phyloP scores from a whole-genome alignment of 2,797 vertebrate genomes.

The Chiloscyllium punctatum region DNA sequence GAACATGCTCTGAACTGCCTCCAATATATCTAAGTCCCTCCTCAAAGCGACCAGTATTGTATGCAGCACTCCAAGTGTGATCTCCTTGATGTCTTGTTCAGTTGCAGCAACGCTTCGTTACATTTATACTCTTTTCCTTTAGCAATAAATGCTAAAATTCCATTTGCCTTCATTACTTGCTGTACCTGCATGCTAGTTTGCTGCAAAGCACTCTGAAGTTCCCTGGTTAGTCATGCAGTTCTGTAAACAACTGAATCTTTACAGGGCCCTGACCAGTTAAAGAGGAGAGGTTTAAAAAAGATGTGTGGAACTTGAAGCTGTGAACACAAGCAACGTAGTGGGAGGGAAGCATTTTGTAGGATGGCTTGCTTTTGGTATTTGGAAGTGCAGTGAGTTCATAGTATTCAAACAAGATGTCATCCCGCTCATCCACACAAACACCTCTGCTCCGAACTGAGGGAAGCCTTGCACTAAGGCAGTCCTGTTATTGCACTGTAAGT shows the following conservation, averaged over 20 bases:
- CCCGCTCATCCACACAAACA: background rate
- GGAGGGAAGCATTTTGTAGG: background rate
- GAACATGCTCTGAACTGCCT: too few species aligned
- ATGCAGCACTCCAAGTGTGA: too few species aligned
- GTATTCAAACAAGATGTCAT: slow-evolving; percentile 4
- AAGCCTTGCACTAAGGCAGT: background rate
- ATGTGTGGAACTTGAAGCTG: slow-evolving; percentile 2
- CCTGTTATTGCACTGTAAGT: slow-evolving; percentile 8
- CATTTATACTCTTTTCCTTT: too few species aligned
- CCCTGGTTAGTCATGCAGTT: background rate
- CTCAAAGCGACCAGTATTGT: too few species aligned
- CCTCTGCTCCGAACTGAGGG: background rate
- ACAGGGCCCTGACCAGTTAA: background rate
- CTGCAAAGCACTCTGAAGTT: too few species aligned
- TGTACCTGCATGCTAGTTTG: too few species aligned
- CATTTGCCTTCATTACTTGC: too few species aligned
- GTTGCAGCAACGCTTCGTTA: too few species aligned
- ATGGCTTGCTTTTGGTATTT: background rate
- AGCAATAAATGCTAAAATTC: too few species aligned
- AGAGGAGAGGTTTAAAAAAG: background rate
- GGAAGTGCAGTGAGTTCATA: background rate
- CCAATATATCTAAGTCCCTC: too few species aligned
- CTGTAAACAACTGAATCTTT: background rate
- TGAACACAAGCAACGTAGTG: background rate
- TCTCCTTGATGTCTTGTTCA: too few species aligned